These are phyloP conservation scores for Meteorus cinctellus DNA, from an alignment of 2,888 invertebrate genomes.

Conservation along the genomic window DNA sequence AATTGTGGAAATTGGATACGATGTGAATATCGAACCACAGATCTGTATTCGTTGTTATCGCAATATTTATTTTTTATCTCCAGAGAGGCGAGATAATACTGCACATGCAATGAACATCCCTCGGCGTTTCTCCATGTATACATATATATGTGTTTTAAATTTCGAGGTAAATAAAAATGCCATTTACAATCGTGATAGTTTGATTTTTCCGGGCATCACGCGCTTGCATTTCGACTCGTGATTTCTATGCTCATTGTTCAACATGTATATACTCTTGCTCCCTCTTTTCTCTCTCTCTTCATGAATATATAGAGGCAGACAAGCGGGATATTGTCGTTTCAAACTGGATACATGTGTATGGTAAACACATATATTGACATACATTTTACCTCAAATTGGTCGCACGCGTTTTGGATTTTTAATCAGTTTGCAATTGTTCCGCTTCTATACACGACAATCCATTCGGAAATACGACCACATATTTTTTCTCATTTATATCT, in stretches of 20 bases:
- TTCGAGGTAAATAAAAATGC: slow-evolving; percentile 28
- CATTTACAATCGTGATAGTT: slow-evolving; percentile 19
- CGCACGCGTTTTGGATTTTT: background rate
- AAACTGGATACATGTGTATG: background rate
- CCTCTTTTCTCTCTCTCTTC: background rate
- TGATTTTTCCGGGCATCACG: slow-evolving; percentile 4
- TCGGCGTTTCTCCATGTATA: background rate
- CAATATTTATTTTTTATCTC: slow-evolving; percentile 14
- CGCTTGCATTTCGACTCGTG: background rate
- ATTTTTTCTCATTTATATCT: too few relatives aligned
- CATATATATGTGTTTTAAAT: slow-evolving; percentile 17
- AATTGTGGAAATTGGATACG: slow-evolving; percentile 6
- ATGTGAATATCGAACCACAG: slow-evolving; percentile 9
- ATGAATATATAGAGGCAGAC: background rate
- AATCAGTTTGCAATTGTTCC: background rate
- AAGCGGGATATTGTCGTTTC: background rate
- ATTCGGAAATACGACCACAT: too few relatives aligned
- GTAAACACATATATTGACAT: background rate
- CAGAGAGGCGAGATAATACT: slow-evolving; percentile 23
- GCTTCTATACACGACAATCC: too few relatives aligned
- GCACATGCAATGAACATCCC: slow-evolving; percentile 21
- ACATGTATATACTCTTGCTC: background rate
- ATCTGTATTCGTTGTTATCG: slow-evolving; percentile 8
- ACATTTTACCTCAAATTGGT: background rate
- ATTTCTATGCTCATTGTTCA: slow-evolving; percentile 12